Percentiles rank a stretch among this genome's conserved stretches.
These are phyloP conservation scores for Tetranychus truncatus DNA, from an alignment of 2,888 invertebrate genomes.

Conservation along the genomic window DNA sequence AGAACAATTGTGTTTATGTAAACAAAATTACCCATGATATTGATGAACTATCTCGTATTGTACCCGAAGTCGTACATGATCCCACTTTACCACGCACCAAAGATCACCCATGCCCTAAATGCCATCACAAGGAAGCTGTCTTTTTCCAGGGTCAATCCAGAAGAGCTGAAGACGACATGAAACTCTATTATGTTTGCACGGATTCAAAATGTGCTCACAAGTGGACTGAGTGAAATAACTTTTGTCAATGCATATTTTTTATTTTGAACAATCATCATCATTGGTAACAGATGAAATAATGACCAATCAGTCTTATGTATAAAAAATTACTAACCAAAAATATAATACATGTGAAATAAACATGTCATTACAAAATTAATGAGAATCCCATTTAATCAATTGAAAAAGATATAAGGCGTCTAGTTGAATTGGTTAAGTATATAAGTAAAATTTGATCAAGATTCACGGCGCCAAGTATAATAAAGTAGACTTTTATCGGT, in stretches of 20 bases:
- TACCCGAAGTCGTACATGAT: conserved; percentile 92
- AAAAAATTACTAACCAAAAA: too few species aligned
- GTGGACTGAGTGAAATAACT: conserved; percentile 61
- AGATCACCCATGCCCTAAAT: conserved; percentile 84
- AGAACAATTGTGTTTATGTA: conserved; percentile 96
- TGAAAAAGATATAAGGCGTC: too few species aligned
- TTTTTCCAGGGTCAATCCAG: conserved; percentile 96
- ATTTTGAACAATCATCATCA: too few species aligned
- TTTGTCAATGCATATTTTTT: too few species aligned
- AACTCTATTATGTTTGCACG: conserved; percentile 69
- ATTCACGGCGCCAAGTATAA: not conserved
- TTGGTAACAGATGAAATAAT: too few species aligned
- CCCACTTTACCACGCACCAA: conserved; percentile 93
- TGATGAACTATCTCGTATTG: conserved; percentile 93
- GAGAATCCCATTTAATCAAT: too few species aligned
- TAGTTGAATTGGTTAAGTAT: too few species aligned
- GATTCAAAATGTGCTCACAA: conserved; percentile 74
- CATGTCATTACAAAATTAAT: too few species aligned
- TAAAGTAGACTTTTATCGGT: not conserved
- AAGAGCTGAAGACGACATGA: conserved; percentile 94
- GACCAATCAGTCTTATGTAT: too few species aligned
- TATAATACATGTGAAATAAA: too few species aligned
- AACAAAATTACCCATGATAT: conserved; percentile 99
- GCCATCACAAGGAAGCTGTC: conserved; percentile 82
- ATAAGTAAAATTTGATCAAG: too few species aligned